These are phyloP conservation scores for Haliclystus octoradiatus DNA, from an alignment of 30 jellyfish, hydroid and myxozoan genomes.

Conservation along the genomic window DNA sequence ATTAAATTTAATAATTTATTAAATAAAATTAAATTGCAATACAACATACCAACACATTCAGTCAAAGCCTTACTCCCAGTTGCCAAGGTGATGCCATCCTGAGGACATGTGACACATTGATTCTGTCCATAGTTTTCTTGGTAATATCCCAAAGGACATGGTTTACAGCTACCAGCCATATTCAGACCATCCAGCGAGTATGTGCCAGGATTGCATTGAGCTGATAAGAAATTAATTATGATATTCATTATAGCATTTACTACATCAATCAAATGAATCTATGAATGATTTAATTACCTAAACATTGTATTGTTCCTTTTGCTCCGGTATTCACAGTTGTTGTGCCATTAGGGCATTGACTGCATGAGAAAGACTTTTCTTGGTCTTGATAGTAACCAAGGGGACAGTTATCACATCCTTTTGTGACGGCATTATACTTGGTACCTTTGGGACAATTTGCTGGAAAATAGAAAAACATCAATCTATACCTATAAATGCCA, in stretches of 20 bases:
- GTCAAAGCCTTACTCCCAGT: constrained; percentile 26
- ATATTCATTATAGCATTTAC: constrained; percentile 14
- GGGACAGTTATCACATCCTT: constrained; percentile 75
- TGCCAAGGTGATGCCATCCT: constrained; percentile 37
- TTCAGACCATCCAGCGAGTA: constrained; percentile 52
- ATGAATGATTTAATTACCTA: constrained; percentile 20
- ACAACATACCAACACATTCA: constrained; percentile 42
- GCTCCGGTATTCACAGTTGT: constrained; percentile 37
- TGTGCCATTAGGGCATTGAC: constrained; percentile 48
- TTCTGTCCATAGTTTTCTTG: constrained; percentile 55
- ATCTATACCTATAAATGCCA: too few relatives aligned
- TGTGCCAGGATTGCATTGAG: constrained; percentile 56
- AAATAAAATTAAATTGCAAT: neutral
- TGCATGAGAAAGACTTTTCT: constrained; percentile 46
- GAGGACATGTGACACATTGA: constrained; percentile 56
- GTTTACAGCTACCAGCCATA: constrained; percentile 41
- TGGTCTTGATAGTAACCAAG: constrained; percentile 57
- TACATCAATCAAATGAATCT: neutral
- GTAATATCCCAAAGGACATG: constrained; percentile 76
- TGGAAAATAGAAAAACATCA: neutral
- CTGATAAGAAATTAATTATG: constrained; percentile 2
- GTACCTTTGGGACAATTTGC: constrained; percentile 69
- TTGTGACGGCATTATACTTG: constrained; percentile 14
- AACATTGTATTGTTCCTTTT: constrained; percentile 13
- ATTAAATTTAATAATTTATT: neutral